Percentiles rank a stretch among this genome's conserved stretches.
phyloP scores from a whole-genome alignment of 1,140 invertebrate genomes.

The Brachionus paranguensis region DNA sequence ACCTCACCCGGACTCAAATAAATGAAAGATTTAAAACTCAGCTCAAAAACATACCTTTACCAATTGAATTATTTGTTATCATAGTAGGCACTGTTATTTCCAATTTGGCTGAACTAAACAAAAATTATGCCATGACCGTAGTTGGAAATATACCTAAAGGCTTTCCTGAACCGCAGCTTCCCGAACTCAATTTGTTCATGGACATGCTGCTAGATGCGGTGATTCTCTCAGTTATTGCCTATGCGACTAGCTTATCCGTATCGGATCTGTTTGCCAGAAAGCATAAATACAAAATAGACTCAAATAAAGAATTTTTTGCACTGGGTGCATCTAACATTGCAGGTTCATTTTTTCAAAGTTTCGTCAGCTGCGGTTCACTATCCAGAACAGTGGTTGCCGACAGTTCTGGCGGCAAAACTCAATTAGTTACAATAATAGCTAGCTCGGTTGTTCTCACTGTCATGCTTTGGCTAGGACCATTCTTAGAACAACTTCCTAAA shows the following conservation, averaged over 20 bases:
- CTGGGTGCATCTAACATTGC: constrained; percentile 44
- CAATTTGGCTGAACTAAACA: constrained; percentile 37
- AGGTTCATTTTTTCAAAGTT: constrained; percentile 45
- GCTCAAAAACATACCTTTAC: constrained; percentile 66
- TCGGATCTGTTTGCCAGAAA: constrained; percentile 58
- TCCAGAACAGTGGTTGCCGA: constrained; percentile 45
- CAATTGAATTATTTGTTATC: constrained; percentile 71
- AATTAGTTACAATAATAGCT: constrained; percentile 43
- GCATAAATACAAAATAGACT: constrained; percentile 55
- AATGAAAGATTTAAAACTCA: constrained; percentile 69
- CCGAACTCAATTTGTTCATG: constrained; percentile 45
- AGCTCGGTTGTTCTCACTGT: constrained; percentile 41
- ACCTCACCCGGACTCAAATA: constrained; percentile 71
- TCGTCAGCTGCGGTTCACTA: constrained; percentile 44
- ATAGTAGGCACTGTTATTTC: constrained; percentile 41
- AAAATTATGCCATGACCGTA: constrained; percentile 43
- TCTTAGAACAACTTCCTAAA: constrained; percentile 31
- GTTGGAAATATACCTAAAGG: constrained; percentile 53
- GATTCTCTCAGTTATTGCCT: constrained; percentile 52
- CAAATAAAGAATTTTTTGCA: constrained; percentile 52
- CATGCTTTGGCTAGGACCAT: constrained; percentile 16
- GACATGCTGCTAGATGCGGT: constrained; percentile 48
- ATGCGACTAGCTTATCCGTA: constrained; percentile 56
- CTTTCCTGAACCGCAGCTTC: constrained; percentile 42
- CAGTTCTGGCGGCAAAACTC: constrained; percentile 45